Conservation (phyloP, 2,797 vertebrate genomes). For the Argentina silus region DNA sequence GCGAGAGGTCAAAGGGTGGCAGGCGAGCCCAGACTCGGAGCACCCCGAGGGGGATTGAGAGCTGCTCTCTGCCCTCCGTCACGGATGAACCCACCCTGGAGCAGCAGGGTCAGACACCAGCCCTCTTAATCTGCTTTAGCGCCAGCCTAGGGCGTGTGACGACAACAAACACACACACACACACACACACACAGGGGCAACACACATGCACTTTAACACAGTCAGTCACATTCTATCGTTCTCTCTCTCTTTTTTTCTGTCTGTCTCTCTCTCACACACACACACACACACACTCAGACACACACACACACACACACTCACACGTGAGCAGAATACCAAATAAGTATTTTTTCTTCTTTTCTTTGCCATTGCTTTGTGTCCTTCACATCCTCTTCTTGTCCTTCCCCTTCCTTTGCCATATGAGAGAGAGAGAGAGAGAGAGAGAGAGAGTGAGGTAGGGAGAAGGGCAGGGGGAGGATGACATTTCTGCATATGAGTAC, state of each 20-base stretch:
- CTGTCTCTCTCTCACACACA: background rate
- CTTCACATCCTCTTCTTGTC: slow-evolving; percentile 43
- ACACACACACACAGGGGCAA: background rate
- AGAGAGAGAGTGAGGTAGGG: too few species aligned
- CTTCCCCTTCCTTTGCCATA: background rate
- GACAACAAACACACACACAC: slow-evolving; percentile 8
- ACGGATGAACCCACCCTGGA: slow-evolving; percentile 48
- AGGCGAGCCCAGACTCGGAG: slow-evolving; percentile 38
- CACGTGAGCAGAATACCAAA: slow-evolving; percentile 47
- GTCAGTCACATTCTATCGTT: background rate
- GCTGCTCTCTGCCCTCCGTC: slow-evolving; percentile 55
- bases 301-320: slow-evolving; percentile 8
- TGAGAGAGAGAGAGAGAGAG: too few species aligned
- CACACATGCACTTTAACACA: background rate
- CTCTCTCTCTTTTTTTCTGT: background rate
- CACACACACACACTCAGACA: slow-evolving; percentile 2
- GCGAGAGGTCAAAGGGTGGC: slow-evolving; percentile 54
- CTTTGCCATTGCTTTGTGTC: slow-evolving; percentile 38
- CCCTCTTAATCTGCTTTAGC: slow-evolving; percentile 59
- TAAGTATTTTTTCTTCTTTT: slow-evolving; percentile 25
- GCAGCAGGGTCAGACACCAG: slow-evolving; percentile 54
- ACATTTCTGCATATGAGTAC: too few species aligned
- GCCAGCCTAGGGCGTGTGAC: slow-evolving; percentile 32
- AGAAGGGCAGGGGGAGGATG: slow-evolving; percentile 16
- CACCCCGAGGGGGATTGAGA: slow-evolving; percentile 41